A percentile compares a stretch with the other conserved stretches of the same genome.
These are phyloP conservation scores for Bergia puertoricense DNA, from an alignment of 92 coral and sea anemone species.

Conservation along the genomic window DNA sequence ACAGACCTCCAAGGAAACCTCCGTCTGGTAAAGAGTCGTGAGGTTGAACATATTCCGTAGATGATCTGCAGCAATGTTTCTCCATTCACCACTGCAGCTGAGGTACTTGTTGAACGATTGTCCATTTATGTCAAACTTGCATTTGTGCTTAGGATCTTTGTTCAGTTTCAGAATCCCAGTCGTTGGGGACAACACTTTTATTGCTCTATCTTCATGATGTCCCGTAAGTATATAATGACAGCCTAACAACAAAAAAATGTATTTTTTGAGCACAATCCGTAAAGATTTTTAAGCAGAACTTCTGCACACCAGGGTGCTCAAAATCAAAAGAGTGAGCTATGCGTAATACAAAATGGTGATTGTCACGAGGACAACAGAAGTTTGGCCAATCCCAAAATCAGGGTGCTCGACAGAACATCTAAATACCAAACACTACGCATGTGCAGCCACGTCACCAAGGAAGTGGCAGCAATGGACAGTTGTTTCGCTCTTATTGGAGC, in stretches of 20 bases:
- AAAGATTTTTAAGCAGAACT: too few relatives aligned
- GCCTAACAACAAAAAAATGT: background rate
- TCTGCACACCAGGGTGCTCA: too few relatives aligned
- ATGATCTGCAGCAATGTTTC: background rate
- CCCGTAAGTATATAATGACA: background rate
- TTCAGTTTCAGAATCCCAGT: background rate
- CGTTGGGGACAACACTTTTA: background rate
- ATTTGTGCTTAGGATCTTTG: background rate
- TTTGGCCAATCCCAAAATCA: too few relatives aligned
- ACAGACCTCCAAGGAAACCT: background rate
- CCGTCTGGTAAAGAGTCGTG: background rate
- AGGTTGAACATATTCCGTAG: background rate
- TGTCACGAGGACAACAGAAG: too few relatives aligned
- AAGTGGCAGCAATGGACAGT: too few relatives aligned
- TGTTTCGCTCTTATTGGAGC: too few relatives aligned
- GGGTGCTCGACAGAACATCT: too few relatives aligned
- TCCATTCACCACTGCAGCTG: slow-evolving; percentile 7
- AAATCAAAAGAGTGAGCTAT: too few relatives aligned
- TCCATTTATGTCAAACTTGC: slow-evolving; percentile 3
- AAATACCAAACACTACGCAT: too few relatives aligned
- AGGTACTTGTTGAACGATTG: slow-evolving; percentile 6
- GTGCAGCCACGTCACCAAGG: too few relatives aligned
- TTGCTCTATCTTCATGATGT: background rate
- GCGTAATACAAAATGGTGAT: too few relatives aligned
- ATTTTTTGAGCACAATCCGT: too few relatives aligned